Conservation (phyloP, 2,113 vertebrate genomes). For the Carassius auratus region DNA sequence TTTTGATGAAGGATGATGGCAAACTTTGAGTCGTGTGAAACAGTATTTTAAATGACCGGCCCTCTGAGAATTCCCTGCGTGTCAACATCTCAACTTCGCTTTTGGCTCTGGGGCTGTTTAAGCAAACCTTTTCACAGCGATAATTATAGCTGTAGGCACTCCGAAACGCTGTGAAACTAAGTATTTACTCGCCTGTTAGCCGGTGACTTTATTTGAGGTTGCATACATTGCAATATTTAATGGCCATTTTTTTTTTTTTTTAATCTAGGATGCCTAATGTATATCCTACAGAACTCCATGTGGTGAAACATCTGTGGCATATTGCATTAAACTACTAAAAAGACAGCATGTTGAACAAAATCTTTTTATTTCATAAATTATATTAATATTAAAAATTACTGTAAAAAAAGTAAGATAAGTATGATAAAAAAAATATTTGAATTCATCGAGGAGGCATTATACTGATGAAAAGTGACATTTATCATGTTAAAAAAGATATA, state of each 20-base stretch:
- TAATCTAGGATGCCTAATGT: neutral
- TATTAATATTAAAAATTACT: neutral
- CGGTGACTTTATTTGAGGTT: neutral
- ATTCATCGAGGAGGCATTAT: neutral
- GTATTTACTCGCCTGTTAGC: neutral
- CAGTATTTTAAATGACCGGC: constrained; percentile 26
- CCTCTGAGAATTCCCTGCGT: constrained; percentile 12
- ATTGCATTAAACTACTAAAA: neutral
- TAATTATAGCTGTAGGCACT: neutral
- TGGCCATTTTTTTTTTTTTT: neutral
- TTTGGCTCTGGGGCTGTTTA: constrained; percentile 14
- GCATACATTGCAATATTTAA: neutral
- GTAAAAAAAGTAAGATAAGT: too few species aligned
- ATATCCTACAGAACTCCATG: neutral
- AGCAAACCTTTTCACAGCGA: neutral
- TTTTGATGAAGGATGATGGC: constrained; percentile 39
- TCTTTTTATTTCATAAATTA: neutral
- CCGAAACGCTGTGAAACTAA: neutral
- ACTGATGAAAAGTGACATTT: too few species aligned
- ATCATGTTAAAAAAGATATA: too few species aligned
- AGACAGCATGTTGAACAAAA: neutral
- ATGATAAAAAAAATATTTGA: too few species aligned
- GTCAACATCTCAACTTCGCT: constrained; percentile 3
- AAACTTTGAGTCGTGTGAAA: constrained; percentile 25
- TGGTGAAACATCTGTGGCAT: neutral